phyloP scores from a whole-genome alignment of 1,140 invertebrate genomes.

The Metaphire vulgaris region DNA sequence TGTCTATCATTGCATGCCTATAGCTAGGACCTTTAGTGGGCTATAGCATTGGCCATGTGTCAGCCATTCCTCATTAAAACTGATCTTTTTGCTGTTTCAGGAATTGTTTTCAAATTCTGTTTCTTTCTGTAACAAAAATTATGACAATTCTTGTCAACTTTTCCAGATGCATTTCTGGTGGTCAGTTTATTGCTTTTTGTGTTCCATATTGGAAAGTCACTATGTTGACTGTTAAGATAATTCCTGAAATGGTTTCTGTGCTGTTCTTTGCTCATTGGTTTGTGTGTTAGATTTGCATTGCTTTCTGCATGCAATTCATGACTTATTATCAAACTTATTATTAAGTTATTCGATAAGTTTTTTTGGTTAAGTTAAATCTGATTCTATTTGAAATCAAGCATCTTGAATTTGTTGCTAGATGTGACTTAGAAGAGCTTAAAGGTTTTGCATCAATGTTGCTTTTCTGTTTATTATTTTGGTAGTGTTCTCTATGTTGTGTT shows the following conservation, averaged over 20 bases:
- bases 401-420: too few species aligned
- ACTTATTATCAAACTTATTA: not conserved
- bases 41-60: not conserved
- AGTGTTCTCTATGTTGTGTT: too few species aligned
- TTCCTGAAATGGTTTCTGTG: not conserved
- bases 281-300: not conserved
- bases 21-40: not conserved
- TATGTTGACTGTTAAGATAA: not conserved
- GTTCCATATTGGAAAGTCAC: too few species aligned
- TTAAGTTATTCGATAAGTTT: too few species aligned
- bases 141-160: too few species aligned
- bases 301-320: not conserved
- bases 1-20: not conserved
- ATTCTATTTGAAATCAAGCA: too few species aligned
- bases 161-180: too few species aligned
- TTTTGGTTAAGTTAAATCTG: not conserved
- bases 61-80: not conserved
- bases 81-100: slow-evolving; percentile 4
- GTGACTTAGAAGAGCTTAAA: too few species aligned
- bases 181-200: too few species aligned
- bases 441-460: too few species aligned
- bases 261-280: not conserved
- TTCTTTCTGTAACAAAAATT: not conserved
- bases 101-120: slow-evolving; percentile 8
- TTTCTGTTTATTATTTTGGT: too few species aligned